Conservation (phyloP, 1,140 invertebrate genomes). For the Triops cancriformis region DNA sequence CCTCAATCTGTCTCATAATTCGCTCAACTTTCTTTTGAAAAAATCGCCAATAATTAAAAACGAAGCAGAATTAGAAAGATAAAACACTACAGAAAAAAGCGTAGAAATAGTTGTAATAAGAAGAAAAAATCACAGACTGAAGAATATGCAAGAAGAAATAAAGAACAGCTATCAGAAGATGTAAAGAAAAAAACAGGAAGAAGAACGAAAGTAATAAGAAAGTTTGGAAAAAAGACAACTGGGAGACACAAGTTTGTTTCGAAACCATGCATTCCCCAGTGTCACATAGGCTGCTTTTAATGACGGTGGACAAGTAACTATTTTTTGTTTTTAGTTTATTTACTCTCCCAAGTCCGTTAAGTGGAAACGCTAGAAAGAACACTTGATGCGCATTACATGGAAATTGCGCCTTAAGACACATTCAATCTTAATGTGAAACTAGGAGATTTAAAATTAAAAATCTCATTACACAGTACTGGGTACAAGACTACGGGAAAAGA, state of each 20-base stretch:
- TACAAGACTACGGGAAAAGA: too few relatives aligned
- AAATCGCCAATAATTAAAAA: background rate
- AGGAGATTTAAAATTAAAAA: too few relatives aligned
- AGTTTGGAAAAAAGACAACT: background rate
- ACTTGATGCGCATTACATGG: too few relatives aligned
- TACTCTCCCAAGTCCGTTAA: too few relatives aligned
- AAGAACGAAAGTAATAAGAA: background rate
- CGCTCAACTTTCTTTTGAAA: background rate
- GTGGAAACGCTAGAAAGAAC: too few relatives aligned
- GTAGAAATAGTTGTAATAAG: background rate
- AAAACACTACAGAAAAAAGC: background rate
- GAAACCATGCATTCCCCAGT: background rate
- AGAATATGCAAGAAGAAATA: background rate
- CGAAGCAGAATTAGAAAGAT: background rate
- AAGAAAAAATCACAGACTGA: background rate
- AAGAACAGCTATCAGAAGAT: too few relatives aligned
- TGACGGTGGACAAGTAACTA: background rate
- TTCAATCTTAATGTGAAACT: too few relatives aligned
- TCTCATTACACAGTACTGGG: too few relatives aligned
- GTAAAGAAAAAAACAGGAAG: background rate
- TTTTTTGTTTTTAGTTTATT: background rate
- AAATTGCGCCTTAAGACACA: too few relatives aligned
- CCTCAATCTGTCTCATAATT: background rate
- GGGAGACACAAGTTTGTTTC: slow-evolving; percentile 17
- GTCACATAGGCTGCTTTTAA: background rate